Evolutionary conservation across 2,113 vertebrate species (phyloP).

Genomic region (Hypomesus transpacificus): DNA sequence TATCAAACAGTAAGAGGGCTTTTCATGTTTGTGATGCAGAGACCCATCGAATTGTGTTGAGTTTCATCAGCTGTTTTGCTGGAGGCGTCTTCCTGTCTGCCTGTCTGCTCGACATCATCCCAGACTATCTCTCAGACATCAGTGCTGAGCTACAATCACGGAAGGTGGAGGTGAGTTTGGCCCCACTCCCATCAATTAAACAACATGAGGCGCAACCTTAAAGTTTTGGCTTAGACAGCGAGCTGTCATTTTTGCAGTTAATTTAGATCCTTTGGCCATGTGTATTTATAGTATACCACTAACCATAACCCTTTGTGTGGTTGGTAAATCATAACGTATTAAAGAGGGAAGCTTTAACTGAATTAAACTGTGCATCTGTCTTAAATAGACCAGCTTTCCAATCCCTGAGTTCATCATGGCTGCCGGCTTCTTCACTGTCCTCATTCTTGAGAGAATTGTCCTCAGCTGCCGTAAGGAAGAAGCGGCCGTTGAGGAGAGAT

Average conservation of each 20-base stretch:
- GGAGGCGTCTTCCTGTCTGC: conserved; percentile 80
- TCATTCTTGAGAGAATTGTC: conserved; percentile 81
- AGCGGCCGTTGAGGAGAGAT: conserved; percentile 50
- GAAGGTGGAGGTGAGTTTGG: conserved; percentile 52
- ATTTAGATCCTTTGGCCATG: too few relatives aligned
- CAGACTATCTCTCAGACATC: conserved; percentile 78
- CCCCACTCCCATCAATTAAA: not conserved
- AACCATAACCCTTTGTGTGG: not conserved
- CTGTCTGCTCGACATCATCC: conserved; percentile 82
- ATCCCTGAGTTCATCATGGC: conserved; percentile 83
- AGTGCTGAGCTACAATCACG: conserved; percentile 51
- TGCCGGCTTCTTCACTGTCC: conserved; percentile 81
- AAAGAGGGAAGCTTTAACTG: not conserved
- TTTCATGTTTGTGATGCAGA: conserved; percentile 48
- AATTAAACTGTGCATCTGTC: not conserved
- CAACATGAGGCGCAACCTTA: not conserved
- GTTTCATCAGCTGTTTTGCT: conserved; percentile 79
- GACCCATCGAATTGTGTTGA: conserved; percentile 59
- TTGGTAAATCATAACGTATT: not conserved
- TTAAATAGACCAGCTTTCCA: conserved; percentile 70
- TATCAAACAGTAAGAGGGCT: not conserved
- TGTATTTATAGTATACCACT: not conserved
- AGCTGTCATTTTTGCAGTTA: too few relatives aligned
- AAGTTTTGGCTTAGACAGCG: too few relatives aligned
- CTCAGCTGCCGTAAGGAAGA: conserved; percentile 59